Evolutionary conservation across 1,140 invertebrate genomes (phyloP).

Genomic region (Bilobella aurantiaca): DNA sequence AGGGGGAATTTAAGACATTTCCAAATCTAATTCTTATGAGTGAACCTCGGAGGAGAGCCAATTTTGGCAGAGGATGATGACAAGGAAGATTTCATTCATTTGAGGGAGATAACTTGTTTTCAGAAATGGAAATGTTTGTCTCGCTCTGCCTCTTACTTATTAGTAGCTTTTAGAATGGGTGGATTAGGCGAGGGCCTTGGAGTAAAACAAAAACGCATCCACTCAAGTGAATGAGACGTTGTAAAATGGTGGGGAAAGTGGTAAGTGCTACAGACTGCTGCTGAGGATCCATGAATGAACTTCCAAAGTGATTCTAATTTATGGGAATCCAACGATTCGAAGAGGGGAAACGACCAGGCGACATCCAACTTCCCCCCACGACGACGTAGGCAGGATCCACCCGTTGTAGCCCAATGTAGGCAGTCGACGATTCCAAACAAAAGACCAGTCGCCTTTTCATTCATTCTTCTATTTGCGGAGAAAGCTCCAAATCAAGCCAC

Average conservation of each 20-base stretch:
- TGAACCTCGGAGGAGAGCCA: neutral
- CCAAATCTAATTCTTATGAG: neutral
- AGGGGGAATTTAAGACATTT: neutral
- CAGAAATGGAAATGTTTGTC: neutral
- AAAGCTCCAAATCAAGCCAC: no score
- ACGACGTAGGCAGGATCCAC: neutral
- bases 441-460: neutral
- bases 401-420: neutral
- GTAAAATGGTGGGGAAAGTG: neutral
- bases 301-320: neutral
- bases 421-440: neutral
- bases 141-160: no score
- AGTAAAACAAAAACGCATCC: neutral
- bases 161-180: no score
- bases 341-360: neutral
- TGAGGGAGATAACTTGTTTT: neutral
- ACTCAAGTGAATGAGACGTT: neutral
- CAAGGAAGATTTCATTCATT: neutral
- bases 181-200: neutral
- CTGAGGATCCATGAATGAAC: neutral
- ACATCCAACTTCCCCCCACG: neutral
- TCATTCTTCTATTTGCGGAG: neutral
- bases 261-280: neutral
- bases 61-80: neutral
- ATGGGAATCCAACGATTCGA: neutral